A percentile compares a stretch with the other conserved stretches of the same genome.
Evolutionary conservation across 2,113 vertebrate species (phyloP).

Genomic region (Alosa alosa): DNA sequence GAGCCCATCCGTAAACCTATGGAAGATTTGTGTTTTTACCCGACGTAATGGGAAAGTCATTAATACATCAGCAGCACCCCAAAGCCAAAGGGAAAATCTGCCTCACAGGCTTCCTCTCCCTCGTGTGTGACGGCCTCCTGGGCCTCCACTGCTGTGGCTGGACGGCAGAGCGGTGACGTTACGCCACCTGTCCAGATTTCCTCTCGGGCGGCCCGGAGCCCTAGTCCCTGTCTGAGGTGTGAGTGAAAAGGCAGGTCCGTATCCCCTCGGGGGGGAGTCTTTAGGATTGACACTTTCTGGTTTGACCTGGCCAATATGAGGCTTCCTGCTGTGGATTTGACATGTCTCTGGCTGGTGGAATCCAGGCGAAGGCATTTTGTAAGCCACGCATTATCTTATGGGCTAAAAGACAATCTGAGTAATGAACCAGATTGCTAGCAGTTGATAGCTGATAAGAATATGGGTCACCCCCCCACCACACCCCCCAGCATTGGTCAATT

Average conservation of each 20-base stretch:
- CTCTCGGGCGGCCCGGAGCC: slow-evolving; percentile 21
- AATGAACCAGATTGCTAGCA: not conserved
- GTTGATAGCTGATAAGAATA: not conserved
- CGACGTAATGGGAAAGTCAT: slow-evolving; percentile 54
- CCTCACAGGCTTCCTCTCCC: slow-evolving; percentile 25
- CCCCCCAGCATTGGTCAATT: not conserved
- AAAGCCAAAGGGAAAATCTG: slow-evolving; percentile 28
- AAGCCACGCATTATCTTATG: not conserved
- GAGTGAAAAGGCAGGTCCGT: not conserved
- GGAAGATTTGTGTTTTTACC: slow-evolving; percentile 29
- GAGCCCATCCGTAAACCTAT: slow-evolving; percentile 48
- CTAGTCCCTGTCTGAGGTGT: not conserved
- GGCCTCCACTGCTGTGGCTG: slow-evolving; percentile 50
- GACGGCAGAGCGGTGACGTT: slow-evolving; percentile 43
- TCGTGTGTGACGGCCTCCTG: slow-evolving; percentile 39
- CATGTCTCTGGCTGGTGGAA: not conserved
- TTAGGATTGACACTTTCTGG: slow-evolving; percentile 34
- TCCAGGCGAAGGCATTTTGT: not conserved
- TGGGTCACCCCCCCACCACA: not conserved
- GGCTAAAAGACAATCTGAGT: not conserved
- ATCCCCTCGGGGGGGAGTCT: not conserved
- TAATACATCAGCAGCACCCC: slow-evolving; percentile 30
- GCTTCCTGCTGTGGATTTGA: not conserved
- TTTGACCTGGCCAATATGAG: not conserved
- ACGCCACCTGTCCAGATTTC: slow-evolving; percentile 66